Percentiles rank a stretch among this genome's conserved stretches.
These are phyloP conservation scores for Cnemophilus loriae DNA, from an alignment of 2,113 vertebrate species.

Conservation along the genomic window DNA sequence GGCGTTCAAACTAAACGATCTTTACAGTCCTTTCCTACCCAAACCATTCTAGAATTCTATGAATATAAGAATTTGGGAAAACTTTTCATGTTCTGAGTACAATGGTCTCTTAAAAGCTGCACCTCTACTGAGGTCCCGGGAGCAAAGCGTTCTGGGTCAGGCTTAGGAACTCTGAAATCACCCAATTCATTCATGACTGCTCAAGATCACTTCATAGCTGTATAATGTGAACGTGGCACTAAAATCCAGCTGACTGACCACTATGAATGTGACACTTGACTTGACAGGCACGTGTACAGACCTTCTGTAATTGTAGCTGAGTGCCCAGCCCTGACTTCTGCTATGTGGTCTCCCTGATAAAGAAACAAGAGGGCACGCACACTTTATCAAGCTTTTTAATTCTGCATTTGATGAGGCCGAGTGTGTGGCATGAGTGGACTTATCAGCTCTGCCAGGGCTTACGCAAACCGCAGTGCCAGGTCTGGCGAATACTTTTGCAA, in stretches of 20 bases:
- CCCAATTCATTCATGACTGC: neutral
- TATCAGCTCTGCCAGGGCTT: neutral
- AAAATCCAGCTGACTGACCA: rapidly evolving
- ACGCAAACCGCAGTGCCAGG: neutral
- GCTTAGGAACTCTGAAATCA: neutral
- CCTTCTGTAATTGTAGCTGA: rapidly evolving
- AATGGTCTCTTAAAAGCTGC: neutral
- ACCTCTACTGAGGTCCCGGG: neutral
- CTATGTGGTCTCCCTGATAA: neutral
- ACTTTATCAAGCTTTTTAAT: neutral
- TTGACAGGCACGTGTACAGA: rapidly evolving
- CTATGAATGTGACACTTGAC: neutral
- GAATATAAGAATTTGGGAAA: no score
- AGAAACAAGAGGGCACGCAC: neutral
- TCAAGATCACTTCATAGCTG: neutral
- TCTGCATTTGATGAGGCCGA: neutral
- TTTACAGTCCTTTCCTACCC: neutral
- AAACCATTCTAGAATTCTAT: neutral
- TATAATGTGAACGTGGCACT: rapidly evolving
- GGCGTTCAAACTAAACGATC: neutral
- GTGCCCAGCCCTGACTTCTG: neutral
- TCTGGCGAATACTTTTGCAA: neutral
- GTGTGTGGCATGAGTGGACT: neutral
- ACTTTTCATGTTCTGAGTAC: rapidly evolving
- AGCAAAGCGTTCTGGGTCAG: neutral